A percentile compares a stretch with the other conserved stretches of the same genome.
Evolutionary conservation across 2,113 vertebrate genomes (phyloP).

Genomic region (Myotis yumanensis): DNA sequence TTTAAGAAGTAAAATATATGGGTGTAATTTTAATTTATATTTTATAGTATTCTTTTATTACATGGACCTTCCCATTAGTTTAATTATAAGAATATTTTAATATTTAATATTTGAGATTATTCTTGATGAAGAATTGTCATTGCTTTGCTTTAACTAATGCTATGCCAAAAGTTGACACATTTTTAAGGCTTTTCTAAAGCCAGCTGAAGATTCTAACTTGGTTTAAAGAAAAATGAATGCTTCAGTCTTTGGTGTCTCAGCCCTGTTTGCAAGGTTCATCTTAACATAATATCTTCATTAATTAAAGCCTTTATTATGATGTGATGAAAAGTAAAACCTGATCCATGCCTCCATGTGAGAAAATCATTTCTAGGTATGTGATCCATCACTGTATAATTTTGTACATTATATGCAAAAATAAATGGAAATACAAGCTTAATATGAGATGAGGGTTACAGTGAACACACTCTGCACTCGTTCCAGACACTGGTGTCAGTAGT

Average conservation of each 20-base stretch:
- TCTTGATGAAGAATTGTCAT: constrained; percentile 47
- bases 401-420: background rate
- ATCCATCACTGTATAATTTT: background rate
- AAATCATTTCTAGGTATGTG: background rate
- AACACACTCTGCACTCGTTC: background rate
- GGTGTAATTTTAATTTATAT: constrained; percentile 62
- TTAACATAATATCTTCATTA: background rate
- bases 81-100: constrained; percentile 64
- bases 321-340: background rate
- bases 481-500: background rate
- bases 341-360: background rate
- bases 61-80: background rate
- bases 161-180: background rate
- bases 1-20: constrained; percentile 49
- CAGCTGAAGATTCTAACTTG: background rate
- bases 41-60: constrained; percentile 48
- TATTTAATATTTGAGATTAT: constrained; percentile 59
- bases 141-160: constrained; percentile 42
- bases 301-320: constrained; percentile 10
- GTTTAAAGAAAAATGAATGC: background rate
- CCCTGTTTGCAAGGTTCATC: background rate
- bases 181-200: background rate
- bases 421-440: background rate
- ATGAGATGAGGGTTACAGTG: background rate
- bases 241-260: background rate